These are phyloP conservation scores for Alsophila aescularia DNA, from an alignment of 2,888 invertebrate genomes.

Conservation along the genomic window DNA sequence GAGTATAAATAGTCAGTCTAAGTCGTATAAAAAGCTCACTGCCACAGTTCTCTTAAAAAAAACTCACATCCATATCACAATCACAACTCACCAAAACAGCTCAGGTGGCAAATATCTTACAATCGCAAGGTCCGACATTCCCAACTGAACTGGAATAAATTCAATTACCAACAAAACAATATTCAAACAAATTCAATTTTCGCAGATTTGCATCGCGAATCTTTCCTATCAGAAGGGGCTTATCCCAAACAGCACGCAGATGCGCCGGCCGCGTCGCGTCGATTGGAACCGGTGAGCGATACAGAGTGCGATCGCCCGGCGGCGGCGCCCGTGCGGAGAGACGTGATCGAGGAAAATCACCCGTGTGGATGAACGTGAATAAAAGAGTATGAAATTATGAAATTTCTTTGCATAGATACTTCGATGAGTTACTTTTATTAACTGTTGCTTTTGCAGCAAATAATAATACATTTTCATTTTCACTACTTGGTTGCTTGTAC, in stretches of 20 bases:
- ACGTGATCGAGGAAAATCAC: background rate
- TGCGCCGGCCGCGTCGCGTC: no score
- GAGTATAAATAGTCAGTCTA: no score
- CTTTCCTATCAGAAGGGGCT: conserved; percentile 36
- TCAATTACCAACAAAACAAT: conserved; percentile 32
- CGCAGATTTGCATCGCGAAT: conserved; percentile 37
- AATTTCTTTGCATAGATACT: no score
- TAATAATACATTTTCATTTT: no score
- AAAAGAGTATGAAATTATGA: no score
- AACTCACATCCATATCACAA: background rate
- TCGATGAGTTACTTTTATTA: no score
- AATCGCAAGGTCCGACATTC: conserved; percentile 5
- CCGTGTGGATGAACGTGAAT: background rate
- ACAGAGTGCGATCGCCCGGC: no score
- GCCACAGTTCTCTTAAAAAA: background rate
- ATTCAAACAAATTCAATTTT: conserved; percentile 32
- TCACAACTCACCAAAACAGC: background rate
- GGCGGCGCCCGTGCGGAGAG: background rate
- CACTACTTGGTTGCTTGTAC: no score
- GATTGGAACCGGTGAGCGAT: no score
- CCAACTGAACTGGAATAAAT: conserved; percentile 28
- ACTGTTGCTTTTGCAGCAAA: no score
- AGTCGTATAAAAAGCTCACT: background rate
- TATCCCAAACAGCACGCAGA: conserved; percentile 33
- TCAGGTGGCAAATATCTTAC: conserved; percentile 12